Evolutionary conservation across 2,888 invertebrate species (phyloP), one percentile per base, ranked within the genome.

Genomic region (Athalia cordata): DNA sequence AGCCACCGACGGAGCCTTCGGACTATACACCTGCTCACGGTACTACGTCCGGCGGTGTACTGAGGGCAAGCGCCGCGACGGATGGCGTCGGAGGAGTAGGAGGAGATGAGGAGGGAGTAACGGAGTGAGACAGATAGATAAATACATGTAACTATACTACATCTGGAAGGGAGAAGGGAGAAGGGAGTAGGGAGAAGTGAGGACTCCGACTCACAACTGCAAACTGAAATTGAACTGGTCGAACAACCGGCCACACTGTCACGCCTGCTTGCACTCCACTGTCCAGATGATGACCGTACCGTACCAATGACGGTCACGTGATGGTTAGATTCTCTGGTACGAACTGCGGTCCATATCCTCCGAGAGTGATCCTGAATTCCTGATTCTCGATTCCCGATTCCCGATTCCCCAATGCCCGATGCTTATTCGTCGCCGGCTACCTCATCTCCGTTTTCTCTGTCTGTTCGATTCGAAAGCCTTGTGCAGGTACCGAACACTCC

Each of bases 31-130:
- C 81, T 82, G 82, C 83, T 83, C 80, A 75, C 82, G 80, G 84
- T 82, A 81, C 80, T 85, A 84, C 85, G 85, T 85, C 83, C 85
- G 84, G 81, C 84, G 83, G 84, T 85, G 84, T 85, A 88, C 88
- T 88, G 86, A 85, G 72, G 72, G 52, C 57, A 59, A 72, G 11
- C 59, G 72, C 72, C 72, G 59, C 72, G 59, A 72, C 72, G 59
- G 57, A 59, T 59, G 5, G 59, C 7, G 45, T 43, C n/a, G 57
- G 70, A 57, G 67, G 70, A 45, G 70, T 55, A 57, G 70, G 72
- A 57, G 52, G 59, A 55, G 9, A 29, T 29, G 29, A 29, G 29
- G 29, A 29, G 55, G 55, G 55, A 55, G 55, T 55, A n/a, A 47
- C 13, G 47, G 52, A 68, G 68, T 15, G 68, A 68, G 68, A 45